Conservation (phyloP, 2,888 invertebrate species). For the Druceiella hillmani region DNA sequence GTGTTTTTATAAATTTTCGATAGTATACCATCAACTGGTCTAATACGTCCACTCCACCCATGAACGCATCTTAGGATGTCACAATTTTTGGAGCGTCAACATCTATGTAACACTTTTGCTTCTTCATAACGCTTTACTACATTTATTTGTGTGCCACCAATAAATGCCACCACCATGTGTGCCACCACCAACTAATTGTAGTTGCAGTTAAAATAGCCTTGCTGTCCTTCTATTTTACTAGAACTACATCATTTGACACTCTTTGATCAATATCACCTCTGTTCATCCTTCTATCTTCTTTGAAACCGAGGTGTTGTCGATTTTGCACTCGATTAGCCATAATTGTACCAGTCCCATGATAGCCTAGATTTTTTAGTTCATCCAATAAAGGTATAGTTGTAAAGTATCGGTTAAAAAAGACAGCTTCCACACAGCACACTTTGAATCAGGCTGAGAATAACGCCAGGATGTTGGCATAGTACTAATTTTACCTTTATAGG, state of each 20-base stretch:
- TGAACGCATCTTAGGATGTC: conserved; percentile 27
- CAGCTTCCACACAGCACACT: conserved; percentile 12
- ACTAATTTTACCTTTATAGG: too few relatives aligned
- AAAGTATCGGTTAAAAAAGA: conserved; percentile 19
- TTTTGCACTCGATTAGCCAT: conserved; percentile 15
- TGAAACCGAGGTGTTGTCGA: conserved; percentile 9
- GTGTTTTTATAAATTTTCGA: conserved; percentile 28
- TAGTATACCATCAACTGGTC: conserved; percentile 29
- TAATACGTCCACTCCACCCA: conserved; percentile 28
- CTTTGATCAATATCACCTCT: conserved; percentile 15
- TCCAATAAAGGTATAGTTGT: conserved; percentile 7
- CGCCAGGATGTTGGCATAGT: too few relatives aligned
- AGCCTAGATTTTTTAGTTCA: too few relatives aligned
- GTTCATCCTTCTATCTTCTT: conserved; percentile 14
- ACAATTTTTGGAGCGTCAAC: conserved; percentile 27
- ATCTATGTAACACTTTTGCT: conserved; percentile 21
- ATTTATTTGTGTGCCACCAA: conserved; percentile 9
- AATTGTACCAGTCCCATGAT: conserved; percentile 19
- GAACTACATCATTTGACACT: conserved; percentile 11
- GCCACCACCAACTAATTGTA: conserved; percentile 18
- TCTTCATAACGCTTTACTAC: conserved; percentile 22
- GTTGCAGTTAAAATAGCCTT: conserved; percentile 19
- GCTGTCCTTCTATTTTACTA: conserved; percentile 22
- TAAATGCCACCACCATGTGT: too few relatives aligned
- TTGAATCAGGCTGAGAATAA: too few relatives aligned